Evolutionary conservation across 2,888 invertebrate genomes (phyloP), one percentile per base, ranked within the genome.

Genomic region (Ametastegia equiseti): DNA sequence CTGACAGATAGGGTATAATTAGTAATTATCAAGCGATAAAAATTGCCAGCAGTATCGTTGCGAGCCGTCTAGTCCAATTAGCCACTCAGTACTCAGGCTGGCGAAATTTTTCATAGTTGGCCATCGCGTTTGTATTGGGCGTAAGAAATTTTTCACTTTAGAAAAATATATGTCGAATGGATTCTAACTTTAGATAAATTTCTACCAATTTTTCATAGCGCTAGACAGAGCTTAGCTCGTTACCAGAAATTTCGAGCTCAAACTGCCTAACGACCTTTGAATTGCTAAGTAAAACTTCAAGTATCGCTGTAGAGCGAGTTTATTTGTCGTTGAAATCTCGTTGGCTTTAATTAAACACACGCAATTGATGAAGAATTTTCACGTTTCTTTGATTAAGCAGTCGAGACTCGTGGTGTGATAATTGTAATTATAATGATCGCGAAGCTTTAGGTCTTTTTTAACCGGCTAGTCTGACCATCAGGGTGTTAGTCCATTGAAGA

Each of bases 261-360:
- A 54, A 50, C 39, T 30, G 45, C 27, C 47, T 47, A 47, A 71
- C 47, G 71, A 23, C 47, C 71, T 45, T 3, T 60, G 30, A 30
- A 60, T 30, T 47, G 47, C 47, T 71, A 47, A n/a, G 15, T 30
- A 71, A 71, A 71, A 45, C 47, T 71, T 47, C 15, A 71, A 15
- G 47, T 33, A 27, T 15, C 30, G n/a, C 9, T 39, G 39, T 11
- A 19, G 7, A 2, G 71, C 45, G n/a, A 30, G 71, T 47, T 71
- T 47, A 71, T 71, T 71, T 45, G 15, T 47, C 71, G 71, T 71
- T 45, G 27, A 71, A 45, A 45, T 71, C 45, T 71, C 71, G 71
- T 71, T 71, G 27, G 0, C 30, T 47, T 47, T 45, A 71, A 71
- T 71, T 30, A 67, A 71, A 27, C n/a, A 27, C 5, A 30, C 30